These are phyloP conservation scores for Dermochelys coriacea DNA, from an alignment of 2,797 vertebrate species.

Conservation along the genomic window DNA sequence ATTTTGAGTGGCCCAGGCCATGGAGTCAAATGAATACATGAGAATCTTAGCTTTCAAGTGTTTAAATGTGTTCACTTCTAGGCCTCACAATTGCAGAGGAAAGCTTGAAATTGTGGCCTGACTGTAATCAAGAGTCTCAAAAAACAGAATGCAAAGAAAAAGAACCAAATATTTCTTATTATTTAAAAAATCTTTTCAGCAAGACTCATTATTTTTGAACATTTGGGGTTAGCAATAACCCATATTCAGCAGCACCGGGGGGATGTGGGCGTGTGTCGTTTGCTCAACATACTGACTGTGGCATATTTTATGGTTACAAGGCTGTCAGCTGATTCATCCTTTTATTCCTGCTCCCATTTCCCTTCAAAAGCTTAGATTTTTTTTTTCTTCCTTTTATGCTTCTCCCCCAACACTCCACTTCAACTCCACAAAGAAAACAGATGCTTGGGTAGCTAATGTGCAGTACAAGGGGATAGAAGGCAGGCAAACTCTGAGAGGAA, in stretches of 20 bases:
- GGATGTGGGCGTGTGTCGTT: slow-evolving; percentile 11
- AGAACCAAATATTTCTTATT: slow-evolving; percentile 15
- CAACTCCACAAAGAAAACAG: slow-evolving; percentile 9
- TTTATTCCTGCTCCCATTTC: slow-evolving; percentile 30
- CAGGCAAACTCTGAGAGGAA: slow-evolving; percentile 19
- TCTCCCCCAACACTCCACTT: neutral
- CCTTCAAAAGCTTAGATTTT: neutral
- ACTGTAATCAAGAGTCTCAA: neutral
- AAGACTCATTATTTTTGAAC: slow-evolving; percentile 15
- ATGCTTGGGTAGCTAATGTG: slow-evolving; percentile 1
- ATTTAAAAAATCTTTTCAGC: neutral
- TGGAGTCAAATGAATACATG: neutral
- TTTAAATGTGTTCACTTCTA: neutral
- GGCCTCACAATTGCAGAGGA: neutral
- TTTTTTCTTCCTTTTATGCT: neutral
- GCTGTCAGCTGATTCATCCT: neutral
- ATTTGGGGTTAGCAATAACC: slow-evolving; percentile 38
- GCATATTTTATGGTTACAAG: slow-evolving; percentile 33
- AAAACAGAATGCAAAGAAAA: neutral
- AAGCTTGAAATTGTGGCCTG: neutral
- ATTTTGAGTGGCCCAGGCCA: neutral
- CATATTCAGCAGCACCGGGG: slow-evolving; percentile 9
- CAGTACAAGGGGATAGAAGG: slow-evolving; percentile 6
- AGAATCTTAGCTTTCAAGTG: neutral
- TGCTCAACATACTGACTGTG: slow-evolving; percentile 39